Evolutionary conservation across 2,797 vertebrate genomes (phyloP), one percentile per base, ranked within the genome.

Genomic region (Darevskia mixta): DNA sequence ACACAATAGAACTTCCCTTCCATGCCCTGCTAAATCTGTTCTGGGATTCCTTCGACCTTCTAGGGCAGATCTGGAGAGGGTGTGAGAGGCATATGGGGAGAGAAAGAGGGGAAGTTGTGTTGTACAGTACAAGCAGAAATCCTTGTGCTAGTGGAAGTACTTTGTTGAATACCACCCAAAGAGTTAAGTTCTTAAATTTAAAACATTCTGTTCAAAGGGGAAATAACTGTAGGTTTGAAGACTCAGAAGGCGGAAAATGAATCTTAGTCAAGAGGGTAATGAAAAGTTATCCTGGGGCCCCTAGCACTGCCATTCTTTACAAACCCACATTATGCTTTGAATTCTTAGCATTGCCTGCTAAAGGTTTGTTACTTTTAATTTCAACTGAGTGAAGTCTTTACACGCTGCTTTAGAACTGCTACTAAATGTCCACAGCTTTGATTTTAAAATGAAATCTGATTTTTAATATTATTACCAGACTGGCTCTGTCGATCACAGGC

Each of bases 401-500:
- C 23, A 45, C n/a, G 38, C 9, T 64, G 67, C 49, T 79, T 71
- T 9, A 32, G 29, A 41, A 13, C 72, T 72, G 27, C 81, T 61
- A 73, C 55, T 25, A 73, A 79, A 73, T 27, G 2, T 43, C 43
- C 82, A 11, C 69, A 49, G 8, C 75, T 91, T 77, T 86, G 23
- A 86, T 91, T 92, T 91, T 76, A 80, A 85, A 82, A 90, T 87
- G 69, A 90, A 83, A 77, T 82, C 8, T 5, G 87, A 25, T 87
- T 83, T 87, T 90, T 55, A 38, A 76, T 88, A 90, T 69, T 77
- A 90, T 96, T 97, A 98, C 97, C 99, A 38, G 98, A 98, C 86
- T 99, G 99, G 96, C 99, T 99, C 93, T 98, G 98, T 64, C 99
- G 96, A 95, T 99, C 98, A 89, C 94, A 98, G 83, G 98, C 98